phyloP scores from a whole-genome alignment of 2,797 vertebrate species.

The Myioborus miniatus region DNA sequence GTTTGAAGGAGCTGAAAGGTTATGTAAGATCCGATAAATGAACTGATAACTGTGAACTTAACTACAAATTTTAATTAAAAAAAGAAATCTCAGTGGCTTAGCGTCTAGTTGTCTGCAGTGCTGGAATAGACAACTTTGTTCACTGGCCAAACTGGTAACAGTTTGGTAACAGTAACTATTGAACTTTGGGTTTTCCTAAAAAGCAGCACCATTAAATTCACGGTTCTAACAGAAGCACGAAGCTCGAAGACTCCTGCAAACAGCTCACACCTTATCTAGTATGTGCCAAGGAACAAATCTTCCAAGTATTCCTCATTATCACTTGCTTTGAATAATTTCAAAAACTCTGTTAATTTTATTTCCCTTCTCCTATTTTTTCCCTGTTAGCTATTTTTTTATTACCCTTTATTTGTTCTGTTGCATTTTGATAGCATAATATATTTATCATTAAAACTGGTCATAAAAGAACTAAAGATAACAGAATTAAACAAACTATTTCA shows the following conservation, averaged over 20 bases:
- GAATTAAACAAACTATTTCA: neutral
- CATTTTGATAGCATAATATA: neutral
- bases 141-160: neutral
- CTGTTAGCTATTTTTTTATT: neutral
- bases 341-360: neutral
- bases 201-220: neutral
- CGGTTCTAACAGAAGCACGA: neutral
- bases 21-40: slow-evolving; percentile 6
- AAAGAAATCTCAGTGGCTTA: neutral
- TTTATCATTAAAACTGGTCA: neutral
- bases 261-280: neutral
- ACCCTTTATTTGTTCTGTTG: neutral
- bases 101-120: neutral
- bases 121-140: neutral
- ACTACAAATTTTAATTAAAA: neutral
- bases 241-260: neutral
- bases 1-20: slow-evolving; percentile 87
- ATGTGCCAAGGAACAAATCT: neutral
- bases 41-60: neutral
- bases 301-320: neutral
- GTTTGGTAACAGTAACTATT: neutral
- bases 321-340: neutral
- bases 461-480: neutral
- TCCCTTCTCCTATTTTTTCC: neutral
- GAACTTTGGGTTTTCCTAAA: neutral